A percentile compares a stretch with the other conserved stretches of the same genome.
phyloP scores from a whole-genome alignment of 2,113 vertebrate genomes.

The Montifringilla adamsi region DNA sequence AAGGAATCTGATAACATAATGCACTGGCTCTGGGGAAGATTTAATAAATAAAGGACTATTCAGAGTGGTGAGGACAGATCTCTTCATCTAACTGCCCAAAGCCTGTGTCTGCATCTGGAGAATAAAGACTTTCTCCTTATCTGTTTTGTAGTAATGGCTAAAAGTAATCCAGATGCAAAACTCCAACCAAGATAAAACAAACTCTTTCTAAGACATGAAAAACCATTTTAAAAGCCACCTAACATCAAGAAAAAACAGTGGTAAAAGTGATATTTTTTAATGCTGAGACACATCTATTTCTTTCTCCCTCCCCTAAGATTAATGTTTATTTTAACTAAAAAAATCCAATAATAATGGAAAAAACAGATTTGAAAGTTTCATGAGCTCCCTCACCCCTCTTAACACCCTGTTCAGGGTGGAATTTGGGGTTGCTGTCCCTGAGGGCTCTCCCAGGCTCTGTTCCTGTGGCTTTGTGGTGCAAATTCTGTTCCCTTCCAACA shows the following conservation, averaged over 20 bases:
- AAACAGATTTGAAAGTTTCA: neutral
- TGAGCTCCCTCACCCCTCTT: neutral
- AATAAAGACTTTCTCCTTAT: neutral
- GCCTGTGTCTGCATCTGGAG: neutral
- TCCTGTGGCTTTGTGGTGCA: neutral
- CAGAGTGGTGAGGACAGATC: neutral
- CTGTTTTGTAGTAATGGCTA: neutral
- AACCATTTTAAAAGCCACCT: neutral
- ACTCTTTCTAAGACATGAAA: neutral
- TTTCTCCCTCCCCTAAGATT: neutral
- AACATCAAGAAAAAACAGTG: neutral
- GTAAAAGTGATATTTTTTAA: neutral
- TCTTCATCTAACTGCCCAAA: neutral
- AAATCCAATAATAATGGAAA: accelerated
- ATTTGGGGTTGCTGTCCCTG: neutral
- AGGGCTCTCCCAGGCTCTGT: neutral
- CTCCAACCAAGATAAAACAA: neutral
- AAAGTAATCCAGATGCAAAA: neutral
- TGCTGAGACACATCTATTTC: neutral
- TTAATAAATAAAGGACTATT: neutral
- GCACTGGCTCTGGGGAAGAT: neutral
- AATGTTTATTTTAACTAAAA: neutral
- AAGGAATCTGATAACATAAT: neutral
- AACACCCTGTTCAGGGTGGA: neutral
- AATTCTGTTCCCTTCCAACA: conserved; percentile 24